Evolutionary conservation across 2,113 vertebrate species (phyloP).

Genomic region (Centropristis striata): DNA sequence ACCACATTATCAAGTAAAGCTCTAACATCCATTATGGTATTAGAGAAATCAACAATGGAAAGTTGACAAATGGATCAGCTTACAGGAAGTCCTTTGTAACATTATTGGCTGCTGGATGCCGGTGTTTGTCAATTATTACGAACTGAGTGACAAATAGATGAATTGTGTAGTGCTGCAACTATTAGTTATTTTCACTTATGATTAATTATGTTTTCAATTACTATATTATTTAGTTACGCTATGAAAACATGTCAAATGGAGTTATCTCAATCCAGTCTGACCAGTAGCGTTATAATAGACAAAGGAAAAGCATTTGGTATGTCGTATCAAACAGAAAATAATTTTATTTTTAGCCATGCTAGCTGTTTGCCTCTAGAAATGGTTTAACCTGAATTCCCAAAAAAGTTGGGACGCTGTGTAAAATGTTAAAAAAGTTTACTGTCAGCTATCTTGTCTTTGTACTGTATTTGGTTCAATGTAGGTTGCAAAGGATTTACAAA

Average conservation of each 20-base stretch:
- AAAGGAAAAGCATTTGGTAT: neutral
- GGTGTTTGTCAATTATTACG: neutral
- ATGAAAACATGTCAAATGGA: neutral
- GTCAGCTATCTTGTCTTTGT: too few relatives aligned
- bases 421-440: too few relatives aligned
- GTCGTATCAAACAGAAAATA: too few relatives aligned
- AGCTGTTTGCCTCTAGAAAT: neutral
- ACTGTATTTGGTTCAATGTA: too few relatives aligned
- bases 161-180: neutral
- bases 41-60: constrained; percentile 15
- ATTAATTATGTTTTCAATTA: neutral
- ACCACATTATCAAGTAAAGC: constrained; percentile 19
- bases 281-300: neutral
- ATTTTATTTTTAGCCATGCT: neutral
- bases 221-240: neutral
- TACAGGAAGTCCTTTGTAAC: constrained; percentile 4
- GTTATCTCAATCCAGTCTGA: neutral
- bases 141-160: neutral
- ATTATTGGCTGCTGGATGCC: neutral
- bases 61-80: constrained; percentile 4
- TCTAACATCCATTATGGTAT: constrained; percentile 3
- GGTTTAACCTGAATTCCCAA: too few relatives aligned
- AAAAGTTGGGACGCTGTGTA: too few relatives aligned
- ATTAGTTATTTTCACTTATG: neutral
- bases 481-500: too few relatives aligned